phyloP scores from a whole-genome alignment of 2,888 invertebrate species.

The Athripsodes cinereus region DNA sequence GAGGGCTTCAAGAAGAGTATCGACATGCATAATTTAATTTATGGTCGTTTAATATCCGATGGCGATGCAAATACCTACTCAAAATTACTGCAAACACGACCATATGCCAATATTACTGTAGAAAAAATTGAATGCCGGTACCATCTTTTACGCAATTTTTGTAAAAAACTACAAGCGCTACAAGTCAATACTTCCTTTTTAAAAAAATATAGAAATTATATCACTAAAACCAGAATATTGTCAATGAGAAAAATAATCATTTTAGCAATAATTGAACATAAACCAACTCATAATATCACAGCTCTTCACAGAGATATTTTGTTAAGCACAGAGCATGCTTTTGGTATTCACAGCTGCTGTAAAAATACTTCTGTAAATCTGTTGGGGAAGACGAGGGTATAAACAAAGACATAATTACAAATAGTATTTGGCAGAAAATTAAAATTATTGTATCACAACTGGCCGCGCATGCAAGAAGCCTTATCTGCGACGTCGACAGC shows the following conservation, averaged over 20 bases:
- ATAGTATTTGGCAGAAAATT: background rate
- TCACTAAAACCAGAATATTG: background rate
- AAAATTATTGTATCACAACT: slow-evolving; percentile 1
- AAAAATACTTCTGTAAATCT: background rate
- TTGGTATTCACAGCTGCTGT: background rate
- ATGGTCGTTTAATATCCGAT: slow-evolving; percentile 20
- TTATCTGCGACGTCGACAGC: slow-evolving; percentile 30
- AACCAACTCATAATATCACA: background rate
- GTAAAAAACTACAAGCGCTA: slow-evolving; percentile 19
- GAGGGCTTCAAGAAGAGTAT: slow-evolving; percentile 26
- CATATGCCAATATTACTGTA: slow-evolving; percentile 23
- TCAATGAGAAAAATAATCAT: background rate
- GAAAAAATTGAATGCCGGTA: slow-evolving; percentile 29
- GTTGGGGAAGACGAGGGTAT: background rate
- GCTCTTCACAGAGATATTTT: background rate
- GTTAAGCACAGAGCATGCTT: background rate
- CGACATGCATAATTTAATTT: slow-evolving; percentile 23
- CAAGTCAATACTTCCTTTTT: background rate
- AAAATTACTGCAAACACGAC: slow-evolving; percentile 21
- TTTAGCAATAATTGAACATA: background rate
- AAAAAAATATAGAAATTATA: background rate
- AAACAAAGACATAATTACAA: slow-evolving; percentile 1
- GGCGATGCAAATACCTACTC: slow-evolving; percentile 21
- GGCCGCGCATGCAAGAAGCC: slow-evolving; percentile 17
- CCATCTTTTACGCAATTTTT: slow-evolving; percentile 26